Base-by-base conservation (phyloP, 2,888 invertebrate genomes). In the Brassicogethes aeneus region DNA sequence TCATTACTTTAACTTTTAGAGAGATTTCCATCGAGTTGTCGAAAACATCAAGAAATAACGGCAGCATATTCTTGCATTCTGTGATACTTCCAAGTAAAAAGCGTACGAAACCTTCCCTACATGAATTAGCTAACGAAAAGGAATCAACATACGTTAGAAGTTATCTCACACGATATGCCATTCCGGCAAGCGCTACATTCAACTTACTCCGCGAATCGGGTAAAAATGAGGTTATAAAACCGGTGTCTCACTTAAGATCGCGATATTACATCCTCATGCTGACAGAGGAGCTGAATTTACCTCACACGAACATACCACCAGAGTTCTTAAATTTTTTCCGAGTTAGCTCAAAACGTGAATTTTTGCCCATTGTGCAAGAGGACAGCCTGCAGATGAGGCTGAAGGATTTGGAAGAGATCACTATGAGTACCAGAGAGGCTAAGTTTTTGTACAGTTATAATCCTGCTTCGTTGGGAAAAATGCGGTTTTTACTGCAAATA, bases 351-450 rank as follows among this genome's bases (percentile, higher is more conserved):
- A 72, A 75, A 35, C 66, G 69, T 10, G 77, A 79, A 60, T 90
- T 90, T 60, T 68, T 92, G 45, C 95, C 95, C 15, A 80, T 94
- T 46, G 69, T 93, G 3, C 82, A 82, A 54, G 79, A 86, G 48
- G 91, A 95, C 68, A 80, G 85, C 48, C 73, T 95, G 36, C 86
- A 86, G 61, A 85, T 85, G 39, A 75, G 93, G 35, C 69, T 85
- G 17, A 77, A 77, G 49, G 84, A 94, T 66, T 73, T 92, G 16
- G 74, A 81, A 39, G 74, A 80, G 42, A 69, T 90, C 2, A 77
- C 73, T 7, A 70, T 68, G 3, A 76, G 76, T 39, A 77, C 73
- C 39, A 70, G 71, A 17, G 71, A 73, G 40, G 74, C 81, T 38
- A 82, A 82, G 41, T 66, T 93, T 15, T 79, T 77, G 7, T 74